Evolutionary conservation across 2,113 vertebrate genomes (phyloP).

Genomic region (Fregata magnificens): DNA sequence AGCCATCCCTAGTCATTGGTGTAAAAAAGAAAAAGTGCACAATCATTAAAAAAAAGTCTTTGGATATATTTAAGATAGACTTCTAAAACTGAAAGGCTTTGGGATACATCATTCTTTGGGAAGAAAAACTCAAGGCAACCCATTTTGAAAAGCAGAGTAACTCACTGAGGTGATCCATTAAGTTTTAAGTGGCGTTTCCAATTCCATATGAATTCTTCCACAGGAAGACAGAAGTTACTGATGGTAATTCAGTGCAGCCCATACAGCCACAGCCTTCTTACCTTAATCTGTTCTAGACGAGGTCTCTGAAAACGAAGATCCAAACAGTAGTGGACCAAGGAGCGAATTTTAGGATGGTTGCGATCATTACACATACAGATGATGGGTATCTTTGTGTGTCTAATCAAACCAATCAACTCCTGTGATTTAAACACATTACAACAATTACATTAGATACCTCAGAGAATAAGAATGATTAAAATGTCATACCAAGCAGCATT

Average conservation of each 20-base stretch:
- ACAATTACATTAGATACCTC: not conserved
- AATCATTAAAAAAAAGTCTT: not conserved
- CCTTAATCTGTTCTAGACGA: constrained; percentile 96
- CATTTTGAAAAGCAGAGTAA: not conserved
- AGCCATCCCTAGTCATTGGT: not conserved
- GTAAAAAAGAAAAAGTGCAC: not conserved
- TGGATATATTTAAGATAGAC: not conserved
- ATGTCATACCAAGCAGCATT: not conserved
- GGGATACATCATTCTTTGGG: not conserved
- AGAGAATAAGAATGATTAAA: not conserved
- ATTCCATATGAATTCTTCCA: not conserved
- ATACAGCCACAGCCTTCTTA: not conserved
- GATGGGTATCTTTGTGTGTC: constrained; percentile 91
- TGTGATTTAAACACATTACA: constrained; percentile 41
- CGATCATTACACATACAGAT: constrained; percentile 99
- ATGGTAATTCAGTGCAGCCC: not conserved
- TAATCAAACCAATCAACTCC: constrained; percentile 93
- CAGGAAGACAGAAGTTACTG: not conserved
- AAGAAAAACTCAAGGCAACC: not conserved
- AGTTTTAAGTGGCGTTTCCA: not conserved
- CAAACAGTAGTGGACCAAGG: constrained; percentile 92
- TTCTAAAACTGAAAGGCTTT: not conserved
- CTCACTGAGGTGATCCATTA: not conserved
- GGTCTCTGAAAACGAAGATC: constrained; percentile 96
- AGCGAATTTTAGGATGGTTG: constrained; percentile 94